These are phyloP conservation scores for Capreolus pygargus DNA, from an alignment of 2,113 vertebrate genomes.

Conservation along the genomic window DNA sequence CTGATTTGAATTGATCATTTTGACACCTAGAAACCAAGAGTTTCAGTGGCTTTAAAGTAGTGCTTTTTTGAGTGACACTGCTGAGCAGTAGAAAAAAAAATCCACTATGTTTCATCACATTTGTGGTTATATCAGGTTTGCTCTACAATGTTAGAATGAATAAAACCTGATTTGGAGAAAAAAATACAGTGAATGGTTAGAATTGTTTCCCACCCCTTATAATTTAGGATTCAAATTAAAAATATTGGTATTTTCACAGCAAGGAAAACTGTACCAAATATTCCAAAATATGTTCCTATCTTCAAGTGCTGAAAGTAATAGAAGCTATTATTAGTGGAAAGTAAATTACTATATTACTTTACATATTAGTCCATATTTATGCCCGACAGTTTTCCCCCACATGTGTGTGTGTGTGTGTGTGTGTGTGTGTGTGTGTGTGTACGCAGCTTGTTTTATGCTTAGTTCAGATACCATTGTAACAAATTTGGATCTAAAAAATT, in stretches of 20 bases:
- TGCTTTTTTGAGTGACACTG: neutral
- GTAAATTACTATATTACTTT: neutral
- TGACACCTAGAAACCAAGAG: neutral
- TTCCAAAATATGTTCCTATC: neutral
- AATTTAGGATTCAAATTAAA: neutral
- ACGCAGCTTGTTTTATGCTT: neutral
- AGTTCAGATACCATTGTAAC: neutral
- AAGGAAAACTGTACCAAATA: neutral
- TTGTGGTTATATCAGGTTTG: neutral
- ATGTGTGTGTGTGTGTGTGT: too few relatives aligned
- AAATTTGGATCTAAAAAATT: neutral
- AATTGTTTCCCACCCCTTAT: neutral
- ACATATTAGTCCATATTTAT: neutral
- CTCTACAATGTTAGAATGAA: neutral
- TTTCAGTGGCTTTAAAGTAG: neutral
- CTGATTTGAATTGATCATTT: neutral
- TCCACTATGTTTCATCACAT: neutral
- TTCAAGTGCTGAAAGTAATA: neutral
- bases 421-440: neutral
- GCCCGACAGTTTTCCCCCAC: neutral
- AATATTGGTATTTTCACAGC: neutral
- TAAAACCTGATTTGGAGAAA: neutral
- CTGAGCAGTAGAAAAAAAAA: neutral
- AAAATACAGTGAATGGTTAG: neutral
- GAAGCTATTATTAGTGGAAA: neutral